Base-by-base conservation (phyloP, 2,888 invertebrate species). In the Xylota sylvarum region DNA sequence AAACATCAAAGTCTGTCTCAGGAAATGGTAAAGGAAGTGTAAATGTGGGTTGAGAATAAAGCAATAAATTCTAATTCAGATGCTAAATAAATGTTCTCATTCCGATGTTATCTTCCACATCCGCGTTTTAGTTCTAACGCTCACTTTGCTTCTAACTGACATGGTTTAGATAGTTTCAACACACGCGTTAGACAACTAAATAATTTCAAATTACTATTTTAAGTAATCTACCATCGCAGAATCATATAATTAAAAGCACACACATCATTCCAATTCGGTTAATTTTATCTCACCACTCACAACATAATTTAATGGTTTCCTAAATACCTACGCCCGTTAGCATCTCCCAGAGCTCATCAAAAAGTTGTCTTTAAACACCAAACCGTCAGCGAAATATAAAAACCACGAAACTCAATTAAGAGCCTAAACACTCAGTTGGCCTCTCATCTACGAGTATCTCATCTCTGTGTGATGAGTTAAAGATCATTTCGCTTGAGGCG, bases 351-450 rank as follows among this genome's bases (percentile, higher is more conserved):
- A 70, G 23, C 60, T 52, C 56, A 58, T 60, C 48, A 67, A 78
- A 64, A 14, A 50, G 27, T 55, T 52, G 30, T 56, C 35, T 55
- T 23, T 32, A 50, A 37, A 70, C 48, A 23, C 40, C 55, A 55
- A 40, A 62, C 58, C 35, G 46, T 67, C 64, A 65, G 32, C 23
- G 10, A 52, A 58, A 30, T 27, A 14, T 46, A 23, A 23, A 32
- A 50, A 32, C 52, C 58, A 65, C 52, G 37, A 76, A 76, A 80
- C 74, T 80, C 74, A 80, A 85, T 85, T 80, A 85, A 80, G 58
- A 43, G 65, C 23, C 80, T 70, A 80, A 80, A 80, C 76, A 85
- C 84, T 80, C 79, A 56, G 52, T 79, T 84, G 70, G 73, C 78
- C 79, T 74, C 79, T 46, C 60, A 65, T 32, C 35, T 35, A n/a